Evolutionary conservation across 2,113 vertebrate genomes (phyloP).

Genomic region (Bostrychus sinensis): DNA sequence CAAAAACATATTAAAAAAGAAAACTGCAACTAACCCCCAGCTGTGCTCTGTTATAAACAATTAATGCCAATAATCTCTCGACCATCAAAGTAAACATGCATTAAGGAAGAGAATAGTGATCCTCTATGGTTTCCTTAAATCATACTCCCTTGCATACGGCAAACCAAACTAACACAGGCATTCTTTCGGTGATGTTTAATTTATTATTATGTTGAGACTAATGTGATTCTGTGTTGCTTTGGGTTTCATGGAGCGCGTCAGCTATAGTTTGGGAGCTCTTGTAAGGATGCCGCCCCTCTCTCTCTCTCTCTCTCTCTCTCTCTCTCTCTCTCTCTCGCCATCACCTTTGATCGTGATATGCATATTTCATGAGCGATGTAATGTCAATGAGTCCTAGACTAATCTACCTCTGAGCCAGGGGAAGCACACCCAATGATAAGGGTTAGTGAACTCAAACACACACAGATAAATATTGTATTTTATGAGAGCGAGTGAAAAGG

Average conservation of each 20-base stretch:
- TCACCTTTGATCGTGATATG: conserved; percentile 77
- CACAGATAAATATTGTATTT: conserved; percentile 75
- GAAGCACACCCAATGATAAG: conserved; percentile 71
- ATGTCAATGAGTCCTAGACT: conserved; percentile 77
- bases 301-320: conserved; percentile 57
- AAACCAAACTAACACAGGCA: not conserved
- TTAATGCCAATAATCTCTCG: conserved; percentile 48
- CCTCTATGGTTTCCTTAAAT: not conserved
- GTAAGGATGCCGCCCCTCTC: conserved; percentile 59
- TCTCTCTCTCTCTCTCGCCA: conserved; percentile 52
- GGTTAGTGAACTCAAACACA: conserved; percentile 75
- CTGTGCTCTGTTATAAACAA: conserved; percentile 39
- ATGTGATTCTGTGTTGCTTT: conserved; percentile 13
- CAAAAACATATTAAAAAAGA: conserved; percentile 18
- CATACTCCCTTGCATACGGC: not conserved
- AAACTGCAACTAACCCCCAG: conserved; percentile 41
- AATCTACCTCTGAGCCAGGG: conserved; percentile 69
- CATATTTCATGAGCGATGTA: conserved; percentile 80
- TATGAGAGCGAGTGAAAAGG: conserved; percentile 54
- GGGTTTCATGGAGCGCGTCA: conserved; percentile 56
- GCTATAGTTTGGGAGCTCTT: conserved; percentile 50
- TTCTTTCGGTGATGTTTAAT: conserved; percentile 11
- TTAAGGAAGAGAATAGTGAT: conserved; percentile 4
- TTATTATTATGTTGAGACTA: conserved; percentile 25
- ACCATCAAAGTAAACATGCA: conserved; percentile 28